Base-by-base conservation (phyloP, 2,113 vertebrate genomes). In the Spermophilus dauricus region DNA sequence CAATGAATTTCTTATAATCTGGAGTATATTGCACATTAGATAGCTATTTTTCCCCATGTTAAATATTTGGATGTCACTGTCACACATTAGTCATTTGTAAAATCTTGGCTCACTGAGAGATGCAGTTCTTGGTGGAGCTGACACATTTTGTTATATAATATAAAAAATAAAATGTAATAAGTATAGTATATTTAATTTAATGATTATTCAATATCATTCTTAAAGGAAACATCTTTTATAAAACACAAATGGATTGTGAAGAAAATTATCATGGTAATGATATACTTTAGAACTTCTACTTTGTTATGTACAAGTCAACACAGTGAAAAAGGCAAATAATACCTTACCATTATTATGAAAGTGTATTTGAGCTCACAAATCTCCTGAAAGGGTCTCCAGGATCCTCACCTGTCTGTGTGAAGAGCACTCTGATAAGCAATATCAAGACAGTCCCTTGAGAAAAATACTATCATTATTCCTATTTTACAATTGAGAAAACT, bases 1-100 rank as follows among this genome's bases (percentile, higher is more conserved):
- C 61, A 88, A 67, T 88, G 58, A 63, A 77, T 85, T 76, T 96
- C 88, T 96, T 39, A 94, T 83, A 90, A 34, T 73, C 37, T 77
- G 18, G 48, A 69, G 26, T 63, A 58, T 86, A 91, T 70, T 96
- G 9, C 37, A 26, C 58, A 73, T 34, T 32, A 2, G 58, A 81
- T 84, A 48, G 34, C n/a, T 69, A 53, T 80, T 88, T 75, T 85
- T 58, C 69, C 1, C 30, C 11, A n/a, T 48, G 58, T 51, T 51
- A 28, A 58, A 82, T 85, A 86, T 94, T 94, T 45, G 3, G 83
- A 84, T 26, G 65, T 86, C 10, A 69, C 30, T 26, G 65, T 86
- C 10, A 69, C 30, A 2, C 48, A 48, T 73, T 80, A 65, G 37
- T 72, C 48, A 87, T 90, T 80, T 85, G 37, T 13, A 89, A 96